Conservation (phyloP, 2,113 vertebrate species). For the Scolopax mira region DNA sequence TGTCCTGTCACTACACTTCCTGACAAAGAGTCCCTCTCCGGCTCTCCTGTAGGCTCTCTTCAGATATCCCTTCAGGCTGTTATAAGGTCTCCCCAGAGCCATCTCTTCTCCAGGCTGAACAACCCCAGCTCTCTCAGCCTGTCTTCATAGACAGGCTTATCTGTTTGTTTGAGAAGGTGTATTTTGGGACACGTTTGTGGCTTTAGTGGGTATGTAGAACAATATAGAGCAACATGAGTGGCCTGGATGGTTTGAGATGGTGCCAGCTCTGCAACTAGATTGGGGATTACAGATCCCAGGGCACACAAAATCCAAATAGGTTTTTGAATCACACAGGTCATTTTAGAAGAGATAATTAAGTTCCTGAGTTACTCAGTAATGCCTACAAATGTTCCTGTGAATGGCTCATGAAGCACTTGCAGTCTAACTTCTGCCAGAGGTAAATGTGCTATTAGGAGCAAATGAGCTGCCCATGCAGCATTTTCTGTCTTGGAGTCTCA, state of each 20-base stretch:
- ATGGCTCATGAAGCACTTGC: slow-evolving; percentile 16
- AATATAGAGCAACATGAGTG: background rate
- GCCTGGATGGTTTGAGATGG: background rate
- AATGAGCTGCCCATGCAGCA: background rate
- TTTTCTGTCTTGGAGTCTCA: background rate
- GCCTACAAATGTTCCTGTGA: background rate
- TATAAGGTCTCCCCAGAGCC: too few species aligned
- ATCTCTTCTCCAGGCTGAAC: too few species aligned
- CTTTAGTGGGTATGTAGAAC: background rate
- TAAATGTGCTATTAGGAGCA: slow-evolving; percentile 4
- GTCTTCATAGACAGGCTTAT: background rate
- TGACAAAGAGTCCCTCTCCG: too few species aligned
- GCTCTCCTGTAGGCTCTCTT: too few species aligned
- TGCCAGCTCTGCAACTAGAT: background rate
- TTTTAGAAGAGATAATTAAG: slow-evolving; percentile 41
- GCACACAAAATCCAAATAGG: background rate
- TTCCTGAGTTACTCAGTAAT: background rate
- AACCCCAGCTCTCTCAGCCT: too few species aligned
- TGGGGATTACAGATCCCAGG: background rate
- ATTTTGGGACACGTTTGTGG: background rate
- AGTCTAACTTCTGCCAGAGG: background rate
- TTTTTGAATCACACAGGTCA: slow-evolving; percentile 28
- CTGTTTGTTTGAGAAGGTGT: background rate
- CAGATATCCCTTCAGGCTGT: too few species aligned
- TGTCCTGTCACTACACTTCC: too few species aligned